Percentiles rank a stretch among this genome's conserved stretches.
These are phyloP conservation scores for Fundulus diaphanus DNA, from an alignment of 2,797 vertebrate genomes.

Conservation along the genomic window DNA sequence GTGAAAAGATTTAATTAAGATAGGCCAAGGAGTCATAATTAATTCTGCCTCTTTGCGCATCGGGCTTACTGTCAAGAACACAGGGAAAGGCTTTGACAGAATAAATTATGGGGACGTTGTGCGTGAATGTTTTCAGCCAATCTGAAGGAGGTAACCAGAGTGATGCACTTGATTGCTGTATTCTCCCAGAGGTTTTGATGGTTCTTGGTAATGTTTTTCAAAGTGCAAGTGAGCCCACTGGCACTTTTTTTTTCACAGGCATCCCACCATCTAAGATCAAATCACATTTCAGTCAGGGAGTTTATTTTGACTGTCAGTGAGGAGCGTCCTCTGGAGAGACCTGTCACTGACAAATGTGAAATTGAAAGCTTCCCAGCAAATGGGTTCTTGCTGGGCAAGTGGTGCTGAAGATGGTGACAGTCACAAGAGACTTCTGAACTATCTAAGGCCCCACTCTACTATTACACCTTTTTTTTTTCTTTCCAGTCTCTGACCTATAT, in stretches of 20 bases:
- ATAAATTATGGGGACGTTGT: slow-evolving; percentile 70
- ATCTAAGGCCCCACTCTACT: slow-evolving; percentile 45
- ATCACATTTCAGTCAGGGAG: slow-evolving; percentile 70
- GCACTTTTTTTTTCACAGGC: slow-evolving; percentile 27
- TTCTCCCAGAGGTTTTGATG: slow-evolving; percentile 48
- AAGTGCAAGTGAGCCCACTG: slow-evolving; percentile 51
- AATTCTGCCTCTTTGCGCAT: slow-evolving; percentile 75
- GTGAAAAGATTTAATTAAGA: slow-evolving; percentile 89
- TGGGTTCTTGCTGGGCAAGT: slow-evolving; percentile 51
- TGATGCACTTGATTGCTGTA: slow-evolving; percentile 32
- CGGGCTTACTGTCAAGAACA: slow-evolving; percentile 79
- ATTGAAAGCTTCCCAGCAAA: slow-evolving; percentile 66
- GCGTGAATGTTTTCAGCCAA: slow-evolving; percentile 12
- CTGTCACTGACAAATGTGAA: slow-evolving; percentile 69
- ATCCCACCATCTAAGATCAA: slow-evolving; percentile 61
- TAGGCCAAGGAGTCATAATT: slow-evolving; percentile 81
- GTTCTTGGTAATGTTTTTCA: slow-evolving; percentile 48
- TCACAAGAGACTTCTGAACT: slow-evolving; percentile 56
- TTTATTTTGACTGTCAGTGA: slow-evolving; percentile 72
- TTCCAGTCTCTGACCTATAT: slow-evolving; percentile 53
- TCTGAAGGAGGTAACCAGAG: slow-evolving; percentile 35
- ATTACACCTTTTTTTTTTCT: slow-evolving; percentile 43
- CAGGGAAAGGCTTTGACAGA: slow-evolving; percentile 65
- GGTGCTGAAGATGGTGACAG: slow-evolving; percentile 50
- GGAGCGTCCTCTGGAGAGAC: slow-evolving; percentile 63